These are phyloP conservation scores for Neomonachus schauinslandi DNA, from an alignment of 2,113 vertebrate genomes.

Conservation along the genomic window DNA sequence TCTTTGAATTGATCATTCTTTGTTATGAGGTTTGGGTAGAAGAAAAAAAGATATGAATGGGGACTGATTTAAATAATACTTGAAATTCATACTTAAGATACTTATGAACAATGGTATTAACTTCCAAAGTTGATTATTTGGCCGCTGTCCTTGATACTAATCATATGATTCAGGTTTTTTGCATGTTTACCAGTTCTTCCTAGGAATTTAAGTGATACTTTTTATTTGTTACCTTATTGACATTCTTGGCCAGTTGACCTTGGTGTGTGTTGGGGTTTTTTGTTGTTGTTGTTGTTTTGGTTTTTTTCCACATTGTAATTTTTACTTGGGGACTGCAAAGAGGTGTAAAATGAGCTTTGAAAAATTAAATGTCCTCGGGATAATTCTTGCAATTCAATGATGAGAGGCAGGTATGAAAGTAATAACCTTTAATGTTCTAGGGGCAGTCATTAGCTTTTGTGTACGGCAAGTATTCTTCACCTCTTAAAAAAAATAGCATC, in stretches of 20 bases:
- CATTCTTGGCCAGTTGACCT: neutral
- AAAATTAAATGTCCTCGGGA: neutral
- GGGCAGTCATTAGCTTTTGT: neutral
- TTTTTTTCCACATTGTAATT: neutral
- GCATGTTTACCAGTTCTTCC: neutral
- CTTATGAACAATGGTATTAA: neutral
- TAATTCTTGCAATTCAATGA: neutral
- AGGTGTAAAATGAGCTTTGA: neutral
- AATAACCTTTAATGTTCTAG: neutral
- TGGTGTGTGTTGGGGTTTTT: neutral
- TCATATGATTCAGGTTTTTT: neutral
- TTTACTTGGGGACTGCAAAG: neutral
- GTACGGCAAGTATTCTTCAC: neutral
- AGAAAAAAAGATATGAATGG: neutral
- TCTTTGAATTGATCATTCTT: neutral
- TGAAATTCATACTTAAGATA: neutral
- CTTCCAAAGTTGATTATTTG: neutral
- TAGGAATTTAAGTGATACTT: neutral
- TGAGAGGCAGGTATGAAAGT: neutral
- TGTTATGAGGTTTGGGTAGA: neutral
- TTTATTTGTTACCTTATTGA: neutral
- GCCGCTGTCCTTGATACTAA: neutral
- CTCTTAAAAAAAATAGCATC: neutral
- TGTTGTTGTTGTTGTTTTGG: neutral
- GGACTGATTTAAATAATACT: neutral